Percentiles rank a stretch among this genome's conserved stretches.
These are phyloP conservation scores for Epinotia bilunana DNA, from an alignment of 2,888 invertebrate genomes.

Conservation along the genomic window DNA sequence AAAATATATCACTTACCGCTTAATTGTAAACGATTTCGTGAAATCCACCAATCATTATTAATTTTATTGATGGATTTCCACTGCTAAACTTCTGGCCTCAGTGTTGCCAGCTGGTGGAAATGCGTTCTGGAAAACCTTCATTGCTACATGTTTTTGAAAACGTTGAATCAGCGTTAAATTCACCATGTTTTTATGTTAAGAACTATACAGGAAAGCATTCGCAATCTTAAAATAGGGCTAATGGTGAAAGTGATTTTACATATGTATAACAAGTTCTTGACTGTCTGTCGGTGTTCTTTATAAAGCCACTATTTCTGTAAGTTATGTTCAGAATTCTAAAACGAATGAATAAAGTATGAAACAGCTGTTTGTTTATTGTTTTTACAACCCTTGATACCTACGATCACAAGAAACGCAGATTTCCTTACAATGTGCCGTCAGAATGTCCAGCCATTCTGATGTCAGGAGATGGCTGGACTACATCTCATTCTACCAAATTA, in stretches of 20 bases:
- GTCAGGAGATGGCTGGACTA: too few relatives aligned
- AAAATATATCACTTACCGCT: too few relatives aligned
- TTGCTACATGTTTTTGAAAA: slow-evolving; percentile 1
- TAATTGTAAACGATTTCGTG: too few relatives aligned
- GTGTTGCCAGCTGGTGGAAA: background rate
- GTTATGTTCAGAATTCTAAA: background rate
- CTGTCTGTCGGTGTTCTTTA: background rate
- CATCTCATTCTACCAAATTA: too few relatives aligned
- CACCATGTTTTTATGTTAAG: background rate
- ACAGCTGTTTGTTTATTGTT: slow-evolving; percentile 1
- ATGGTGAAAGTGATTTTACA: background rate
- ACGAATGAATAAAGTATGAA: slow-evolving; percentile 11
- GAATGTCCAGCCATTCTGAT: too few relatives aligned
- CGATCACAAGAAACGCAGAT: background rate
- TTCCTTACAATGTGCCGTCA: too few relatives aligned
- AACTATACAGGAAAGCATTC: background rate
- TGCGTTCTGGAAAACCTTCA: background rate
- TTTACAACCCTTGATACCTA: background rate
- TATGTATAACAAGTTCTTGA: background rate
- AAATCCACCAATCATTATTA: background rate
- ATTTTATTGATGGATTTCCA: background rate
- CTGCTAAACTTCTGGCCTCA: background rate
- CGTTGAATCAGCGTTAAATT: background rate
- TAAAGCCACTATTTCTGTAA: slow-evolving; percentile 1
- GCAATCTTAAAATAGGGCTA: background rate